These are phyloP conservation scores for Seira ritae DNA, from an alignment of 2,888 invertebrate genomes.

Conservation along the genomic window DNA sequence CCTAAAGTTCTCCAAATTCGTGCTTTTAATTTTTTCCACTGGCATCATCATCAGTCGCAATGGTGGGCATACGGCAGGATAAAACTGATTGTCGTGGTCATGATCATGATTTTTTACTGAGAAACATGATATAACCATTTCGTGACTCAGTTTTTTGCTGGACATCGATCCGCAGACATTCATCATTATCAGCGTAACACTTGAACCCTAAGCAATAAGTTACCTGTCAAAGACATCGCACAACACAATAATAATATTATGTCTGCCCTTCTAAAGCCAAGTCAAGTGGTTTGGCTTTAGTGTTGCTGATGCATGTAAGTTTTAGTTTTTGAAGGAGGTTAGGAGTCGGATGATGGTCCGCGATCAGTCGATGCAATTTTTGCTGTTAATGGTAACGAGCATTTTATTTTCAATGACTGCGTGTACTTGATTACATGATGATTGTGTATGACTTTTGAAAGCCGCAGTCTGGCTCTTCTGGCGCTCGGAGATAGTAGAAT, in stretches of 20 bases:
- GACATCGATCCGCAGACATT: slow-evolving; percentile 22
- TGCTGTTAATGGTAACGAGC: not conserved
- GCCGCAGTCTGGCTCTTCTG: too few relatives aligned
- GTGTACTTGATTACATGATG: too few relatives aligned
- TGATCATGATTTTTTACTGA: slow-evolving; percentile 27
- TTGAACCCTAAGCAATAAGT: slow-evolving; percentile 49
- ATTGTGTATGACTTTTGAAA: too few relatives aligned
- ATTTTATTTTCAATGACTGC: not conserved
- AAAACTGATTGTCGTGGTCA: slow-evolving; percentile 53
- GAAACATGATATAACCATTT: slow-evolving; percentile 19
- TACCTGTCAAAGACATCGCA: slow-evolving; percentile 42
- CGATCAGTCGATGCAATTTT: not conserved
- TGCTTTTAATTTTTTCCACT: not conserved
- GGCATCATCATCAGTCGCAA: too few relatives aligned
- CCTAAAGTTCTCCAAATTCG: not conserved
- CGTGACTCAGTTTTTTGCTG: slow-evolving; percentile 50
- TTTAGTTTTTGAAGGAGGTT: not conserved
- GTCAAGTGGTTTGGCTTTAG: not conserved
- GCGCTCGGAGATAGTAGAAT: too few relatives aligned
- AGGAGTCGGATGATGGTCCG: not conserved
- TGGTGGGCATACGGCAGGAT: not conserved
- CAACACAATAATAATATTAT: not conserved
- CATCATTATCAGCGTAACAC: slow-evolving; percentile 25
- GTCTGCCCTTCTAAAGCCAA: not conserved
- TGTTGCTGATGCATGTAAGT: not conserved